Base-by-base conservation (phyloP, 2,113 vertebrate species). In the Aegithalos caudatus region DNA sequence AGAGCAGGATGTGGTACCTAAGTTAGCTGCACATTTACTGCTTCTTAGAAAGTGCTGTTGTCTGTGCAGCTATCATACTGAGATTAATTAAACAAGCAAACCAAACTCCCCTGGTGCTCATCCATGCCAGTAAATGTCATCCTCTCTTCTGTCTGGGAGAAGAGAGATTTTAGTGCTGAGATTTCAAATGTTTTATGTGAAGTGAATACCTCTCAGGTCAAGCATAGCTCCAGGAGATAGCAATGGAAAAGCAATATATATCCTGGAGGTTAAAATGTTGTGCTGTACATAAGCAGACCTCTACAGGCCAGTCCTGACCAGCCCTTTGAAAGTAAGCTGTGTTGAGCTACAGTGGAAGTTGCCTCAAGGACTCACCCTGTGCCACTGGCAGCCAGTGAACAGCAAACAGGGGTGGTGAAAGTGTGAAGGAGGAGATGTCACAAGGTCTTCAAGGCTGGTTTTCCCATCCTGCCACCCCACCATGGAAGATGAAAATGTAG, bases 231-330 rank as follows among this genome's bases (percentile, higher is more conserved):
- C 28, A 25, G 60, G 24, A 84, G n/a, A 48, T 2, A 7, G 18
- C 38, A 61, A 10, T 0, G 2, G 45, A 50, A 85, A 84, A 78
- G 21, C 35, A 79, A 11, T 14, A 12, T 25, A 37, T 40, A 61
- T 33, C 45, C 44, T 81, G 35, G 35, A 47, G 11, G 42, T 48
- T 57, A 57, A 27, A 13, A 14, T 1, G 1, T 77, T 0, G 0
- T 45, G 29, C 47, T 58, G 9, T 45, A 16, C 9, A 6, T 12
- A 24, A 83, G 14, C 29, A 66, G 74, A 57, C 27, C 29, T 76
- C 62, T 19, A 13, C 42, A 48, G 23, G 35, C 33, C 62, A 62
- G 48, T 70, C 29, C 54, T 87, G 40, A 56, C 28, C 21, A 42
- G 22, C 31, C 23, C 21, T 73, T 64, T 85, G 50, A 70, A 92